Percentiles rank a stretch among this genome's conserved stretches.
Evolutionary conservation across 1,140 invertebrate species (phyloP).

Genomic region (Camponotus floridanus): DNA sequence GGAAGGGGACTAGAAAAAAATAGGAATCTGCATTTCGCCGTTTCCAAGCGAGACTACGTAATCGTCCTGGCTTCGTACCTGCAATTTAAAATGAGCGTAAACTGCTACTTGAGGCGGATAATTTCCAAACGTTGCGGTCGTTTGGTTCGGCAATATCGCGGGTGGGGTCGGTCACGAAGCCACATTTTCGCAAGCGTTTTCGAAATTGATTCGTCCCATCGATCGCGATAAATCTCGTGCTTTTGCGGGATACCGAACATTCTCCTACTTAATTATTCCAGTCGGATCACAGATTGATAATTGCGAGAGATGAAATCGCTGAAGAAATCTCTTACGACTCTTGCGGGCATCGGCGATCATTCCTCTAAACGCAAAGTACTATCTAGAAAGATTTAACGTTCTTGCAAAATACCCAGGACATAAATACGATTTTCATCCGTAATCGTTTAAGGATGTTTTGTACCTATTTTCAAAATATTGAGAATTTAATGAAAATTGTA

Average conservation of each 20-base stretch:
- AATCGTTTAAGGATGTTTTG: not conserved
- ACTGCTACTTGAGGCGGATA: conserved; percentile 74
- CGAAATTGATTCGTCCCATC: conserved; percentile 71
- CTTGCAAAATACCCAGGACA: not conserved
- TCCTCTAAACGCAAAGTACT: not conserved
- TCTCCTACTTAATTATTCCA: conserved; percentile 58
- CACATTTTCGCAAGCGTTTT: conserved; percentile 72
- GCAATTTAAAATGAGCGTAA: conserved; percentile 79
- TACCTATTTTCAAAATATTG: too few species aligned
- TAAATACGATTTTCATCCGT: not conserved
- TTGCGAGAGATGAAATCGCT: conserved; percentile 41
- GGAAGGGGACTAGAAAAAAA: conserved; percentile 45
- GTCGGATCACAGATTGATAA: conserved; percentile 38
- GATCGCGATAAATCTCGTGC: conserved; percentile 49
- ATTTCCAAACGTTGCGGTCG: conserved; percentile 78
- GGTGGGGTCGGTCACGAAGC: conserved; percentile 79
- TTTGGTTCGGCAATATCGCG: conserved; percentile 79
- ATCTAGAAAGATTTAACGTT: not conserved
- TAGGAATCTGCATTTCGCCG: conserved; percentile 73
- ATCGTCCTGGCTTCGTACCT: conserved; percentile 71
- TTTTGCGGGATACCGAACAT: conserved; percentile 31
- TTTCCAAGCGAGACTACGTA: conserved; percentile 72
- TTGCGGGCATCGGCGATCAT: not conserved
- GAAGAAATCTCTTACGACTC: conserved; percentile 30
- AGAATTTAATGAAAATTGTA: too few species aligned